Evolutionary conservation across 2,113 vertebrate species (phyloP).

Genomic region (Limanda limanda): DNA sequence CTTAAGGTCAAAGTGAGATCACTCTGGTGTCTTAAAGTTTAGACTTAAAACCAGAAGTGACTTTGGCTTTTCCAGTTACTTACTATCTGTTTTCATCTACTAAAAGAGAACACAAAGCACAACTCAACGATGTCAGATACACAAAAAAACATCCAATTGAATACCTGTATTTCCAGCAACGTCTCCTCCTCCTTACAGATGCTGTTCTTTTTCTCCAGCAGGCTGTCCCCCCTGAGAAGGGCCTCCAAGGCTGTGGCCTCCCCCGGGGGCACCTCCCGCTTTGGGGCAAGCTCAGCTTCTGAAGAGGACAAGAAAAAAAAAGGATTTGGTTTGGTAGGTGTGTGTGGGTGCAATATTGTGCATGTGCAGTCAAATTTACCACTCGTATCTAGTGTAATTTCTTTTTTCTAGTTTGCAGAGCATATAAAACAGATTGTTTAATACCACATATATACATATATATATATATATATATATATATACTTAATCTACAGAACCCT

Average conservation of each 20-base stretch:
- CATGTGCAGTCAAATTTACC: background rate
- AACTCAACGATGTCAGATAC: background rate
- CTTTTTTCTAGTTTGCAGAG: too few relatives aligned
- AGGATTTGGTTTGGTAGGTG: background rate
- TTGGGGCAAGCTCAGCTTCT: constrained; percentile 83
- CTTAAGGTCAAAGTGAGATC: background rate
- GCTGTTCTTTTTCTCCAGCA: constrained; percentile 90
- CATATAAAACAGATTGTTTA: too few relatives aligned
- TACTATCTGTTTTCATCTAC: background rate
- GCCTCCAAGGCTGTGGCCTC: constrained; percentile 95
- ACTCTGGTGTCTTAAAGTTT: background rate
- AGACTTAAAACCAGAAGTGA: too few relatives aligned
- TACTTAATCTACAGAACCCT: too few relatives aligned
- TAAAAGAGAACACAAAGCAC: background rate
- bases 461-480: too few relatives aligned
- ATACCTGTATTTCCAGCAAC: constrained; percentile 95
- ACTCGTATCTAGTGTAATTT: background rate
- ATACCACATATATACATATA: too few relatives aligned
- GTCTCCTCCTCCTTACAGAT: constrained; percentile 93
- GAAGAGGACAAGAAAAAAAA: background rate
- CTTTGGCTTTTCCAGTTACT: background rate
- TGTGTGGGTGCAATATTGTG: background rate
- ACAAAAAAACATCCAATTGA: background rate
- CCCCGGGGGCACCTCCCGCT: constrained; percentile 80
- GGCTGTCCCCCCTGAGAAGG: constrained; percentile 80